phyloP scores from a whole-genome alignment of 2,113 vertebrate species.

The Periophthalmodon schlosseri region DNA sequence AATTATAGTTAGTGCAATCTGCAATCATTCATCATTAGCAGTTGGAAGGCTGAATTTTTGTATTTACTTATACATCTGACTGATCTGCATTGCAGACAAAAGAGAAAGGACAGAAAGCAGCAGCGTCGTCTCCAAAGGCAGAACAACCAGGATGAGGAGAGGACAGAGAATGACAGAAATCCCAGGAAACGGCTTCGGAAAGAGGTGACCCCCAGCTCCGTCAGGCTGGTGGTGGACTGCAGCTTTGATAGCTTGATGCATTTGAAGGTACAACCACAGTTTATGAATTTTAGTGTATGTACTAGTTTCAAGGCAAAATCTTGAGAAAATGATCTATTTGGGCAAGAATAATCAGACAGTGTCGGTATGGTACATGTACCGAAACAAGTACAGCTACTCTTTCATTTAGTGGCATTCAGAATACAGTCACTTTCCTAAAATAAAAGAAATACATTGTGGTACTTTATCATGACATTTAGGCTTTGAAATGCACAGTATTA shows the following conservation, averaged over 20 bases:
- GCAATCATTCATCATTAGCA: not conserved
- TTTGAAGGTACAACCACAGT: conserved; percentile 78
- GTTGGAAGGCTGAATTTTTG: too few species aligned
- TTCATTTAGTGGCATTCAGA: too few species aligned
- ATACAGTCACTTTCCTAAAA: too few species aligned
- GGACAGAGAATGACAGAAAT: conserved; percentile 50
- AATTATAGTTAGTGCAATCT: too few species aligned
- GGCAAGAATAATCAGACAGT: too few species aligned
- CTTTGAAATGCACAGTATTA: too few species aligned
- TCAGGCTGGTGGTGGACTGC: conserved; percentile 92
- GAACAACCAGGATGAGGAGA: conserved; percentile 59
- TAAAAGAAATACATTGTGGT: too few species aligned
- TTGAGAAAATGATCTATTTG: too few species aligned
- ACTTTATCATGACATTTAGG: too few species aligned
- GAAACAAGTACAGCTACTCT: too few species aligned
- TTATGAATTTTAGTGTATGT: not conserved
- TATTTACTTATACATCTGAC: not conserved
- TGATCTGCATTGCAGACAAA: conserved; percentile 76
- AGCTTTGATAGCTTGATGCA: conserved; percentile 93
- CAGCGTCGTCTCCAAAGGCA: conserved; percentile 87
- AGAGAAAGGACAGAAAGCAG: conserved; percentile 89
- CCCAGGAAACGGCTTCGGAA: conserved; percentile 79
- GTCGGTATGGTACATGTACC: too few species aligned
- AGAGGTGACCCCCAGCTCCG: conserved; percentile 77
- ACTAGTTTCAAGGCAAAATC: too few species aligned